These are phyloP conservation scores for Fopius arisanus DNA, from an alignment of 1,140 invertebrate genomes.

Conservation along the genomic window DNA sequence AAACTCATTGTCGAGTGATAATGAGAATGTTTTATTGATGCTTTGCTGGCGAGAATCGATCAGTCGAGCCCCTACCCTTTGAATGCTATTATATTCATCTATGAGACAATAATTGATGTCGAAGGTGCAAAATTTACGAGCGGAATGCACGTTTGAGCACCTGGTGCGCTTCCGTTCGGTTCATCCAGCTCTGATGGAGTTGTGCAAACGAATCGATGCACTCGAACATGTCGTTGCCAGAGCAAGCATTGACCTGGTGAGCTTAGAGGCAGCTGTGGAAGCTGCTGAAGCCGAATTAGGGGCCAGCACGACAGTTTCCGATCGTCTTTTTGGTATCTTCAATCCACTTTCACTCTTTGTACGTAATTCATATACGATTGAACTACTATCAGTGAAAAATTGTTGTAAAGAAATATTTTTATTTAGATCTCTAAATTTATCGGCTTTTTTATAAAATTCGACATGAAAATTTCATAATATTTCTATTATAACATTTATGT, in stretches of 20 bases:
- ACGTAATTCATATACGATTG: conserved; percentile 18
- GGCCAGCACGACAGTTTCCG: conserved; percentile 40
- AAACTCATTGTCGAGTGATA: too few relatives aligned
- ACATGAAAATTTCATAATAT: too few relatives aligned
- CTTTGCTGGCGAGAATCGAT: neutral
- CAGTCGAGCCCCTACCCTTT: neutral
- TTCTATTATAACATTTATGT: too few relatives aligned
- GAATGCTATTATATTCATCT: conserved; percentile 25
- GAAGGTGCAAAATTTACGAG: conserved; percentile 44
- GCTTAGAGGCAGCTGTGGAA: conserved; percentile 47
- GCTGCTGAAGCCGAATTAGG: conserved; percentile 47
- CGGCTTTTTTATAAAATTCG: too few relatives aligned
- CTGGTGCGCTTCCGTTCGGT: conserved; percentile 39
- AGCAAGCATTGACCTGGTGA: conserved; percentile 44
- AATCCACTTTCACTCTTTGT: conserved; percentile 47
- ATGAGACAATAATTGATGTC: neutral
- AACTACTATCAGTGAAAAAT: neutral
- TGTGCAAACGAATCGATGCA: conserved; percentile 47
- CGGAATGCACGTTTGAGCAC: conserved; percentile 45
- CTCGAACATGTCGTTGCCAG: conserved; percentile 46
- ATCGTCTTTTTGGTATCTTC: conserved; percentile 47
- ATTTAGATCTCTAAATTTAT: too few relatives aligned
- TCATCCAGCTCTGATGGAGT: conserved; percentile 36
- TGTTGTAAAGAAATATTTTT: too few relatives aligned
- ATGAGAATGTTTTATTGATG: too few relatives aligned